A percentile compares a stretch with the other conserved stretches of the same genome.
Evolutionary conservation across 1,140 invertebrate species (phyloP).

Genomic region (Drosophila truncata): DNA sequence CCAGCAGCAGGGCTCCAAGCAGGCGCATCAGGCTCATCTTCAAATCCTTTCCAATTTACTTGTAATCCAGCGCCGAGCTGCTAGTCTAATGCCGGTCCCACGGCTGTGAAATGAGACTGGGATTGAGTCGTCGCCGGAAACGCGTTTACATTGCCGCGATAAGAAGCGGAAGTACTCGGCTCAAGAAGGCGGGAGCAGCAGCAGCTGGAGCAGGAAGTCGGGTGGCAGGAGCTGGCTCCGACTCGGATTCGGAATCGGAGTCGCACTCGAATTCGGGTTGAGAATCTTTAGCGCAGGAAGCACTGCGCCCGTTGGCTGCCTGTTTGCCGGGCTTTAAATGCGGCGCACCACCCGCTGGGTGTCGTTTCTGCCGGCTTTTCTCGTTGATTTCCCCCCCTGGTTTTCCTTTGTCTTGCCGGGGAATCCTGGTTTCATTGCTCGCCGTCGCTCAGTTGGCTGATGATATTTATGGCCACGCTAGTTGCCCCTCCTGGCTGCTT

Average conservation of each 20-base stretch:
- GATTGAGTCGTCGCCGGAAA: conserved; percentile 74
- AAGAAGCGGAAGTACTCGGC: conserved; percentile 78
- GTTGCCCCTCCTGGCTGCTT: conserved; percentile 35
- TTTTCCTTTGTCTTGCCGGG: conserved; percentile 41
- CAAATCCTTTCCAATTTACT: conserved; percentile 77
- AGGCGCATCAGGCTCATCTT: conserved; percentile 62
- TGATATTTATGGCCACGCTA: conserved; percentile 70
- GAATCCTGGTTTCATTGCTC: conserved; percentile 27
- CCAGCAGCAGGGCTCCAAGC: conserved; percentile 45
- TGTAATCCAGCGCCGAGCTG: conserved; percentile 71
- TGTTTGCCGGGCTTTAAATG: conserved; percentile 77
- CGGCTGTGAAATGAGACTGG: conserved; percentile 23
- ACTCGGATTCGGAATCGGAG: neutral
- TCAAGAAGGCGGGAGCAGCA: conserved; percentile 45
- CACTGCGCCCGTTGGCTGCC: conserved; percentile 58
- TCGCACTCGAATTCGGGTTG: conserved; percentile 9
- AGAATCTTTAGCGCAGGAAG: conserved; percentile 50
- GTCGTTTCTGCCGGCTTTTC: conserved; percentile 10
- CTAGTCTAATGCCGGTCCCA: conserved; percentile 60
- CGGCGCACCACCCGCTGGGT: conserved; percentile 40
- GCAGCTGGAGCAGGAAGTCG: conserved; percentile 24
- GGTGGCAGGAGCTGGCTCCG: conserved; percentile 32
- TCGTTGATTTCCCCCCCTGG: conserved; percentile 15
- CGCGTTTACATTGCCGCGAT: conserved; percentile 80
- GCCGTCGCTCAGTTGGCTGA: conserved; percentile 43